A percentile compares a stretch with the other conserved stretches of the same genome.
Conservation (phyloP, 1,140 invertebrate species). For the Caerostris extrusa region DNA sequence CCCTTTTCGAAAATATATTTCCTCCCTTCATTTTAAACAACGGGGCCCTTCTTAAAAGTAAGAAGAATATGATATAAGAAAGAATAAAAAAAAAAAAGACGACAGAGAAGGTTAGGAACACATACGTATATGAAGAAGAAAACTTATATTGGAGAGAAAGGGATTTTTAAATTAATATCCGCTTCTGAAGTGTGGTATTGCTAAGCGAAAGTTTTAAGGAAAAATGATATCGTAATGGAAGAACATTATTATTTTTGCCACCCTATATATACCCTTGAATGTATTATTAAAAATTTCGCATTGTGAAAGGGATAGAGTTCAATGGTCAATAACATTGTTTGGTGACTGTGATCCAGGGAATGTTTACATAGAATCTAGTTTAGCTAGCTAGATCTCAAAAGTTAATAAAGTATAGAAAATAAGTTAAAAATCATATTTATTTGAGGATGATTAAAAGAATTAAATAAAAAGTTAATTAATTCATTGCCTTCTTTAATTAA, state of each 20-base stretch:
- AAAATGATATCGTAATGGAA: conserved; percentile 70
- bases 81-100: conserved; percentile 3
- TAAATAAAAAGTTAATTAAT: too few species aligned
- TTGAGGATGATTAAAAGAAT: too few species aligned
- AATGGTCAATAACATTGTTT: conserved; percentile 5
- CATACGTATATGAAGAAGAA: not conserved
- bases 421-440: too few species aligned
- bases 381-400: too few species aligned
- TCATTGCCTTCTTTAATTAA: too few species aligned
- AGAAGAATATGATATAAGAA: conserved; percentile 4
- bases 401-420: too few species aligned
- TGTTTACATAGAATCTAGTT: not conserved
- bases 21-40: conserved; percentile 62
- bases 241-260: conserved; percentile 51
- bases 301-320: not conserved
- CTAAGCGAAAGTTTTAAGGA: conserved; percentile 69
- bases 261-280: not conserved
- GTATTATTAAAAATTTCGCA: conserved; percentile 39
- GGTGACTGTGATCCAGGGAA: not conserved
- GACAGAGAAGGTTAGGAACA: not conserved
- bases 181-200: conserved; percentile 67
- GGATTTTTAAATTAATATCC: conserved; percentile 73
- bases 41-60: conserved; percentile 40
- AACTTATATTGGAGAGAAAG: conserved; percentile 53
- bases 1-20: conserved; percentile 50